Base-by-base conservation (phyloP, 1,140 invertebrate species). In the Scaptomyza hsui region DNA sequence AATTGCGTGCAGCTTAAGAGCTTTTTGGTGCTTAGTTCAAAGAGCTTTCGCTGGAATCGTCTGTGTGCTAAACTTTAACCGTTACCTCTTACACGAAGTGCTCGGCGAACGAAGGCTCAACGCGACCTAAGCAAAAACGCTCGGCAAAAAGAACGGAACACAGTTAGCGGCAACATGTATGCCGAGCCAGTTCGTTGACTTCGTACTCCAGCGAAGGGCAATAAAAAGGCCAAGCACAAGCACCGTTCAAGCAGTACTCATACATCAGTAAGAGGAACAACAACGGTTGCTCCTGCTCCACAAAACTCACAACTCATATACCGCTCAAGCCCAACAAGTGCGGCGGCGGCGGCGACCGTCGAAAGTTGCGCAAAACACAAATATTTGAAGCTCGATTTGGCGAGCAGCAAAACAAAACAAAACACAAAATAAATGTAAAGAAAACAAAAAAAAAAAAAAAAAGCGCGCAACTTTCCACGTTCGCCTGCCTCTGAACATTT, bases 141-240 rank as follows among this genome's bases (percentile, higher is more conserved):
- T 62, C 16, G 41, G 61, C 41, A 35, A 15, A n/a, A 64, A 56
- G 69, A 60, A 44, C 12, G 7, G 42, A 32, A 59, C 26, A 18
- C 69, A 85, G 80, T 81, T 60, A 68, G 65, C 74, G 73, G 39
- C 62, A 42, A 70, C 68, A 67, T 65, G 64, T 61, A 63, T 42
- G 26, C 67, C 55, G 53, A 63, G 77, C 47, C 64, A 78, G 81
- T 81, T 67, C 65, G 82, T 85, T 88, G 75, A 57, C 64, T 42
- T n/a, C 39, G 9, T 21, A 35, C 41, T 47, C n/a, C 35, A 16
- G 18, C 12, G 29, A 5, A 60, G 41, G 15, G 19, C 24, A 12
- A 35, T 5, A 9, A 29, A 48, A 35, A 29, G 6, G 10, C 18
- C 32, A 37, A 12, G 32, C 12, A n/a, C n/a, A n/a, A n/a, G n/a